Base-by-base conservation (phyloP, 2,888 invertebrate genomes). In the Fragum fragum region DNA sequence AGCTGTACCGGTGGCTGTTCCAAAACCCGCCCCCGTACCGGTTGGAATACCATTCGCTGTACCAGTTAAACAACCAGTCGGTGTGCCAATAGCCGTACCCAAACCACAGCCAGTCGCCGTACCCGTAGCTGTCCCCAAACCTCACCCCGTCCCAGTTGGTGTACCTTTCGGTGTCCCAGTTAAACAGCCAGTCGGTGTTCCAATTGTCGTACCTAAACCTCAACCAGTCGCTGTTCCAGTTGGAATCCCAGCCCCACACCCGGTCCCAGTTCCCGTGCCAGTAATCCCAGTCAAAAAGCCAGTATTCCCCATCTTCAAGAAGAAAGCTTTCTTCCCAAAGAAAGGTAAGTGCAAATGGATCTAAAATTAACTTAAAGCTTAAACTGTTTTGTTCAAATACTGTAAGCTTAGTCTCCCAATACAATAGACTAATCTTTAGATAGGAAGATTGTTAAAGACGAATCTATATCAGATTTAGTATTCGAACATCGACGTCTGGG, bases 291-390 rank as follows among this genome's bases (percentile, higher is more conserved):
- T 52, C 47, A 47, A 47, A 1, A 71, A 71, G 29, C 71, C 71
- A 28, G 18, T 57, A 32, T 53, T 70, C 69, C 69, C 69, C 21
- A 57, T 57, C 23, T 2, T 57, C 57, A 57, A 32, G 28, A 71
- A 61, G 57, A 70, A 69, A 63, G 47, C 71, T 52, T 21, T 11
- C 42, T 53, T 71, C 52, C 47, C 47, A 14, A 52, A 59, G 23
- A 73, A 73, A 73, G 47, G 73, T 73, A 42, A 18, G 61, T 73
- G 26, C n/a, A n/a, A n/a, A n/a, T n/a, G n/a, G n/a, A n/a, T n/a
- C n/a, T n/a, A n/a, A n/a, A n/a, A n/a, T n/a, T n/a, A n/a, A n/a
- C n/a, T n/a, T n/a, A n/a, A n/a, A n/a, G n/a, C n/a, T n/a, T n/a
- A n/a, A n/a, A n/a, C n/a, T n/a, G n/a, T n/a, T n/a, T n/a, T n/a